Conservation (phyloP, 2,888 invertebrate species). For the Elysia crispata region DNA sequence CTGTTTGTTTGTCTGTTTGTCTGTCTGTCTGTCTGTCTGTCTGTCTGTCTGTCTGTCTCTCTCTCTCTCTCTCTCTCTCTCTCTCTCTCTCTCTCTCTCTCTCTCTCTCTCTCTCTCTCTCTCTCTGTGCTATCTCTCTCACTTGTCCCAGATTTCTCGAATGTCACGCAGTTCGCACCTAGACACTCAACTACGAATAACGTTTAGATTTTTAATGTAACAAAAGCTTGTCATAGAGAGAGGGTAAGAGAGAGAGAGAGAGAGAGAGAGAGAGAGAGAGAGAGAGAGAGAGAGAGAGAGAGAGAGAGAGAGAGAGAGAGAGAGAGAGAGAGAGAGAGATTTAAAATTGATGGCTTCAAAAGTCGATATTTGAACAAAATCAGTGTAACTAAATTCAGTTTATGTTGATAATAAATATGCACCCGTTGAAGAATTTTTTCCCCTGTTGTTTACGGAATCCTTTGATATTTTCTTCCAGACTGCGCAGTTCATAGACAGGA, state of each 20-base stretch:
- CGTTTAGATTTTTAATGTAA: too few species aligned
- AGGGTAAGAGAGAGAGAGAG: neutral
- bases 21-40: too few species aligned
- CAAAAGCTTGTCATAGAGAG: neutral
- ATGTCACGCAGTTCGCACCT: neutral
- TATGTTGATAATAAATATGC: too few species aligned
- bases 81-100: conserved; percentile 18
- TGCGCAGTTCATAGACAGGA: too few species aligned
- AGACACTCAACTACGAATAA: too few species aligned
- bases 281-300: neutral
- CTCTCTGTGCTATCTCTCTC: conserved; percentile 22
- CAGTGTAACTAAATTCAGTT: too few species aligned
- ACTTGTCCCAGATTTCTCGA: neutral
- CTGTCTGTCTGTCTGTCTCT: neutral
- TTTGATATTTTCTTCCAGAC: too few species aligned
- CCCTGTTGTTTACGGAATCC: too few species aligned
- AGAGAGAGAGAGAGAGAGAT: neutral
- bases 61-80: conserved; percentile 19
- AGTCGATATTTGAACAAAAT: too few species aligned
- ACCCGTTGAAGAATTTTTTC: too few species aligned
- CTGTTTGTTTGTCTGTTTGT: too few species aligned
- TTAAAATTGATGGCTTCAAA: too few species aligned
- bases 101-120: neutral
- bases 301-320: neutral
- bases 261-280: neutral